These are phyloP conservation scores for Notodromas monacha DNA, from an alignment of 2,888 invertebrate species.

Conservation along the genomic window DNA sequence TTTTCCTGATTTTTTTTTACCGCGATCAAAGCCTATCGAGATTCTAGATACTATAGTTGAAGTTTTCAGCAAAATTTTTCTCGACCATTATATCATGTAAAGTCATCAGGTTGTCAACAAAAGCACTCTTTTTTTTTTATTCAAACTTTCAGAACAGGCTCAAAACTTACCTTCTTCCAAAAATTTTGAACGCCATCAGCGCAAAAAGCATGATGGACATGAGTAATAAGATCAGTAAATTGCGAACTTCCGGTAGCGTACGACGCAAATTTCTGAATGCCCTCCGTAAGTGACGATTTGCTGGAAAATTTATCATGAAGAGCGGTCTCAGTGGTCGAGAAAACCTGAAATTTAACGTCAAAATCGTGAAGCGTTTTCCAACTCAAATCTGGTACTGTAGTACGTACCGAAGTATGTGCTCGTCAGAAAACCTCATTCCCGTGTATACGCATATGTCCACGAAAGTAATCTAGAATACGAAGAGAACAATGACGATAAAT, in stretches of 20 bases:
- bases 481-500: no score
- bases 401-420: no score
- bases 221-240: slow-evolving; percentile 17
- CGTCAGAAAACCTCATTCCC: no score
- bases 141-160: not conserved
- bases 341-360: no score
- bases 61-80: not conserved
- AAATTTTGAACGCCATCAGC: slow-evolving; percentile 18
- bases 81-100: not conserved
- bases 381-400: no score
- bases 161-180: slow-evolving; percentile 15
- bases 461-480: no score
- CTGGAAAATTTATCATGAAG: slow-evolving; percentile 15
- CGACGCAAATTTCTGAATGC: slow-evolving; percentile 19
- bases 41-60: no score
- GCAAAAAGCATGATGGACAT: slow-evolving; percentile 17
- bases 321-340: slow-evolving; percentile 17
- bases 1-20: no score
- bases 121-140: not conserved
- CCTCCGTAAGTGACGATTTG: slow-evolving; percentile 16
- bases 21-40: no score
- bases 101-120: not conserved
- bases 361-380: no score
- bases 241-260: slow-evolving; percentile 18
- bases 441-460: no score